Conservation (phyloP, 2,113 vertebrate species). For the Oreochromis tanganicae region DNA sequence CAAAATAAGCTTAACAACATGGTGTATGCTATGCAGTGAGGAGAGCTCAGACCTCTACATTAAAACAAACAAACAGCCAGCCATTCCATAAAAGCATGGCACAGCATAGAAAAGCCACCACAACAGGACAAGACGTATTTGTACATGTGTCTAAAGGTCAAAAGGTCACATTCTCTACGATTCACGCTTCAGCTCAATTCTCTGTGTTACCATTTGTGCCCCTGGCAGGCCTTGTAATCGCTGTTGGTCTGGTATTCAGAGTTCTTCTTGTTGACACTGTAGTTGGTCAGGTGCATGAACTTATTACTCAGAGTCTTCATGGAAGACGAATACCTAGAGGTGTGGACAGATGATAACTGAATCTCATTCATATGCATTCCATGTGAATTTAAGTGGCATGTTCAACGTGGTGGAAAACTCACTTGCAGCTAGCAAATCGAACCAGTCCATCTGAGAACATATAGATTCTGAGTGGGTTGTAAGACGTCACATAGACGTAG, state of each 20-base stretch:
- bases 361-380: neutral
- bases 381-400: fast-evolving
- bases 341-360: neutral
- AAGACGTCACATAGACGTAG: constrained; percentile 93
- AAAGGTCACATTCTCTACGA: neutral
- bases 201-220: constrained; percentile 92
- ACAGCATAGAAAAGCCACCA: neutral
- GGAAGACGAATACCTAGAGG: constrained; percentile 88
- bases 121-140: no score
- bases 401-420: constrained; percentile 1
- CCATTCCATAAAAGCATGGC: neutral
- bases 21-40: neutral
- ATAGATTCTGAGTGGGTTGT: constrained; percentile 91
- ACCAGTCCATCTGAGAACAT: constrained; percentile 94
- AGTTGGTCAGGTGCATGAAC: constrained; percentile 98
- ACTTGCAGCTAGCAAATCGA: constrained; percentile 99
- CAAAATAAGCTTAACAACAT: neutral
- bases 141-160: neutral
- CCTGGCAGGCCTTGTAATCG: constrained; percentile 89
- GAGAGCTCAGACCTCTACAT: no score
- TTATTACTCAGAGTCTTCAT: constrained; percentile 94
- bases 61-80: no score
- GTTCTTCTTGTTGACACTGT: constrained; percentile 98
- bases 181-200: neutral
- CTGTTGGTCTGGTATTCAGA: constrained; percentile 85